phyloP scores from a whole-genome alignment of 2,797 vertebrate genomes.

The Pteronotus mesoamericanus region DNA sequence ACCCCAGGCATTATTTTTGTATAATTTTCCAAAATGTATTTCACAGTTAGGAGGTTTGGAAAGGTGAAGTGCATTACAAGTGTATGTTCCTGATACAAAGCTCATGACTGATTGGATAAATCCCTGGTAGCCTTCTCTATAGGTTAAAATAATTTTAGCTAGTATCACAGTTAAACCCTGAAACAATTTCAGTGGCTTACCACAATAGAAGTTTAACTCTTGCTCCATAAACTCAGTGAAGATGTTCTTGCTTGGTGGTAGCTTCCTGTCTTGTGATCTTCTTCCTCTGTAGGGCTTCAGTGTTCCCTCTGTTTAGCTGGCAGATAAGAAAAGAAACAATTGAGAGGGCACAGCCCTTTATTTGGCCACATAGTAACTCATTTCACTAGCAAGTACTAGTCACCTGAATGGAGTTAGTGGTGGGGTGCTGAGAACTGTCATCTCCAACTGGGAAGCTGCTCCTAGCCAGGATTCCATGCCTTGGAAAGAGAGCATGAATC shows the following conservation, averaged over 20 bases:
- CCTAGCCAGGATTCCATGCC: not conserved
- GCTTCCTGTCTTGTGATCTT: not conserved
- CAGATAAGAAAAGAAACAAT: not conserved
- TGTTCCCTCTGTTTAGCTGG: not conserved
- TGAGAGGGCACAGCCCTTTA: not conserved
- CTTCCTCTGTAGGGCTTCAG: not conserved
- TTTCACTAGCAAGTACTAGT: not conserved
- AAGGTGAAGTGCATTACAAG: not conserved
- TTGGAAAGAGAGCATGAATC: slow-evolving; percentile 12
- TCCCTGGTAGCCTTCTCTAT: not conserved
- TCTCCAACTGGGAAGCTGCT: not conserved
- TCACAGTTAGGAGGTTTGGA: slow-evolving; percentile 35
- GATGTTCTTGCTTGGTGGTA: not conserved
- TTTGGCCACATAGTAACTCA: not conserved
- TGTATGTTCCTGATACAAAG: not conserved
- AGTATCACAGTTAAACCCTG: not conserved
- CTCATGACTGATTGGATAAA: slow-evolving; percentile 3
- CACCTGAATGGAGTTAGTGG: not conserved
- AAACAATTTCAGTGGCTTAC: not conserved
- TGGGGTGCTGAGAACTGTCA: not conserved
- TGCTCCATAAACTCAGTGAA: not conserved
- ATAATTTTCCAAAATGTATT: slow-evolving; percentile 32
- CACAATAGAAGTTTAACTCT: slow-evolving; percentile 21
- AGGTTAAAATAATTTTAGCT: not conserved
- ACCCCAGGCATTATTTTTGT: slow-evolving; percentile 1